Percentiles rank a stretch among this genome's conserved stretches.
Conservation (phyloP, 2,113 vertebrate species). For the Chloropsis cyanopogon region DNA sequence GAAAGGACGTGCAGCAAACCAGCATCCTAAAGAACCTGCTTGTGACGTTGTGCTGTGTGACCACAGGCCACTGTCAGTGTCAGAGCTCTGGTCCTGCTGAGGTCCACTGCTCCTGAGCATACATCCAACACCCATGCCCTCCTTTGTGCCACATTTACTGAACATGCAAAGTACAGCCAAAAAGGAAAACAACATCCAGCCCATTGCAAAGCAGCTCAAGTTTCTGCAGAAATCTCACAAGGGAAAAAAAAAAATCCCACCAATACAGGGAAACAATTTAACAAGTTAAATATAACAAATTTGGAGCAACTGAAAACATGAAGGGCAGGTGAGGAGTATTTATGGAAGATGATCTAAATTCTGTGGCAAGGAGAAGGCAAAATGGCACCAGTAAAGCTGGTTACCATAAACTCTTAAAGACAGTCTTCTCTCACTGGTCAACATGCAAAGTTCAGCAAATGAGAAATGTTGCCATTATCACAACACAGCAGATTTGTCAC, state of each 20-base stretch:
- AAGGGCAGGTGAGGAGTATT: not conserved
- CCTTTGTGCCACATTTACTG: not conserved
- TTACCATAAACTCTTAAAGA: not conserved
- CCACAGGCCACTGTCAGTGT: not conserved
- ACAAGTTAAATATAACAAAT: not conserved
- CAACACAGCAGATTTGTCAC: not conserved
- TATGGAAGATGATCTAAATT: not conserved
- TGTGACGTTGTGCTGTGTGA: rapidly evolving
- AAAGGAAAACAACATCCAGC: not conserved
- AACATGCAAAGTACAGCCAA: rapidly evolving
- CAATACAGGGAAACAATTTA: not conserved
- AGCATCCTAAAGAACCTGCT: not conserved
- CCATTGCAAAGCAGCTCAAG: rapidly evolving
- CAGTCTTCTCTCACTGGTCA: not conserved
- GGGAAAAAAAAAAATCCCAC: not conserved
- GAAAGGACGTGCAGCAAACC: not conserved
- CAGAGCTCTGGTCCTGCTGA: not conserved
- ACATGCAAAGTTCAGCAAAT: not conserved
- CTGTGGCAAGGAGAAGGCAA: not conserved
- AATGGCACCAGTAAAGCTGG: not conserved
- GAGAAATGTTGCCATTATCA: not conserved
- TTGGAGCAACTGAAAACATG: not conserved
- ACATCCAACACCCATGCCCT: not conserved
- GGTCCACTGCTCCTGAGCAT: not conserved
- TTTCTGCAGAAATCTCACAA: not conserved